Conservation (phyloP, 2,113 vertebrate genomes). For the Manacus vitellinus region DNA sequence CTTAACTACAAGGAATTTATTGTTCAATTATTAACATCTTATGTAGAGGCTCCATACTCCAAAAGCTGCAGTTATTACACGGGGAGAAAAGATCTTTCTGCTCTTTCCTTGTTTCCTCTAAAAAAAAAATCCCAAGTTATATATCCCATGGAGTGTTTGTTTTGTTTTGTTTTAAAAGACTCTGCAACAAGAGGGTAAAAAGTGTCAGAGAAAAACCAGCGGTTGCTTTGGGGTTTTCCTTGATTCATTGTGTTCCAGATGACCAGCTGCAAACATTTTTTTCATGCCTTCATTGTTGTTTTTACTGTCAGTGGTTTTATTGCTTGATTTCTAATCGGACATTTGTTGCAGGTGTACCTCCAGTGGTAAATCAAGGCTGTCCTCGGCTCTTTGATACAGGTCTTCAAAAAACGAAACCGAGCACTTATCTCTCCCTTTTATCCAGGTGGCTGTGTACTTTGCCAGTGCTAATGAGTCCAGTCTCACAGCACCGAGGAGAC, state of each 20-base stretch:
- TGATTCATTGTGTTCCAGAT: constrained; percentile 24
- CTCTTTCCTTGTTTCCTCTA: background rate
- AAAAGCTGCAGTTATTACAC: background rate
- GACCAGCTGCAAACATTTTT: constrained; percentile 27
- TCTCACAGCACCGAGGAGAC: background rate
- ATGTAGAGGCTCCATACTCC: background rate
- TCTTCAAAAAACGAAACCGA: background rate
- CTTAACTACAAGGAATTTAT: constrained; percentile 3
- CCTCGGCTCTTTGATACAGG: background rate
- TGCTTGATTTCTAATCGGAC: background rate
- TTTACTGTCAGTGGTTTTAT: constrained; percentile 14
- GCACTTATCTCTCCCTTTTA: background rate
- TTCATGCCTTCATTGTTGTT: background rate
- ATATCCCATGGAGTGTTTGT: background rate
- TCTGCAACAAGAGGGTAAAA: background rate
- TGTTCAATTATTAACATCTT: constrained; percentile 11
- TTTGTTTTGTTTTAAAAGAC: constrained; percentile 5
- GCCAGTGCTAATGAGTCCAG: background rate
- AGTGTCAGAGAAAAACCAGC: background rate
- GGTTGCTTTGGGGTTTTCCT: background rate
- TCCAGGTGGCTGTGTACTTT: background rate
- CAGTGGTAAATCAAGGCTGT: constrained; percentile 11
- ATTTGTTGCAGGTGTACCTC: constrained; percentile 7
- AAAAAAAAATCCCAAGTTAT: background rate
- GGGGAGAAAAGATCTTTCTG: background rate